Evolutionary conservation across 92 coral and sea anemone genomes (phyloP).

Genomic region (Pocillopora meandrina): DNA sequence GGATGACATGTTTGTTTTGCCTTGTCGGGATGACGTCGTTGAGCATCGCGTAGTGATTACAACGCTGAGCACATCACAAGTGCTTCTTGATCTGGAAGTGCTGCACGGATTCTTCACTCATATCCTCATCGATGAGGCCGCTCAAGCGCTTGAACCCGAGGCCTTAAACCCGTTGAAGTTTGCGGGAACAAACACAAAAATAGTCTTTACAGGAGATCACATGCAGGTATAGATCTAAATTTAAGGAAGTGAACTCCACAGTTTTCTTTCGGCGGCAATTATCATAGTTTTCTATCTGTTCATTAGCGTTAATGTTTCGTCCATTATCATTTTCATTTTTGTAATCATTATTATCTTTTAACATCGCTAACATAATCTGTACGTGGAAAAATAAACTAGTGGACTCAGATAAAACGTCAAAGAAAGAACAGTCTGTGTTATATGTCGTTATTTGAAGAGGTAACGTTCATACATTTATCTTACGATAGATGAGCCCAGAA

Average conservation of each 20-base stretch:
- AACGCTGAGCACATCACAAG: constrained; percentile 78
- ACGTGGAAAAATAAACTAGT: no score
- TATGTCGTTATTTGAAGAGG: neutral
- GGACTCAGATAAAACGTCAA: no score
- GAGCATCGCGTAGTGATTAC: constrained; percentile 79
- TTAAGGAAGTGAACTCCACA: no score
- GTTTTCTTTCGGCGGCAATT: no score
- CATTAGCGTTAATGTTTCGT: no score
- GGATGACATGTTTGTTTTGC: constrained; percentile 49
- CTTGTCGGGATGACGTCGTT: constrained; percentile 66
- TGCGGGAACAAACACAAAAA: constrained; percentile 86
- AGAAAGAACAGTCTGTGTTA: no score
- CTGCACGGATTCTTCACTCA: constrained; percentile 80
- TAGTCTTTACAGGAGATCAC: constrained; percentile 93
- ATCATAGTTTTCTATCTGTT: no score
- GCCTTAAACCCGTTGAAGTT: constrained; percentile 74
- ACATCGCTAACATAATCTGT: no score
- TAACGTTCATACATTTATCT: neutral
- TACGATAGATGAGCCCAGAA: constrained; percentile 75
- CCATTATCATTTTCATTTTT: no score
- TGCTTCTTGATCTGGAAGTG: constrained; percentile 61
- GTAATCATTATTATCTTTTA: no score
- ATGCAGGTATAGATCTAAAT: constrained; percentile 72
- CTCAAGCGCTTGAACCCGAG: constrained; percentile 96
- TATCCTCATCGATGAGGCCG: constrained; percentile 95